Evolutionary conservation across 2,888 invertebrate species (phyloP).

Genomic region (Hydrotaea cyrtoneurina): DNA sequence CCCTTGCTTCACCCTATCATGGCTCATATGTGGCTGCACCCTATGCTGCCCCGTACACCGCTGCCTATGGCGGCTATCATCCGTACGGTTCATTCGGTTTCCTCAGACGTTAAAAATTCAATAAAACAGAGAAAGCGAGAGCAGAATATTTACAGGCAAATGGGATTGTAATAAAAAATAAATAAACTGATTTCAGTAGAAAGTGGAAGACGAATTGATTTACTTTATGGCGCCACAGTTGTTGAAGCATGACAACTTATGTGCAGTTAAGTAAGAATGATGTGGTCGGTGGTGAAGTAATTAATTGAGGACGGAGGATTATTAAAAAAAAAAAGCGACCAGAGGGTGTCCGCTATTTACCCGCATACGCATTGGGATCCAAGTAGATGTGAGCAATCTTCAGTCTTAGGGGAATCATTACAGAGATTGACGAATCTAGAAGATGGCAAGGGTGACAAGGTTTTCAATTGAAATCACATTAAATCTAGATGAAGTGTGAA

Average conservation of each 20-base stretch:
- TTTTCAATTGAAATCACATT: too few relatives aligned
- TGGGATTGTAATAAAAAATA: neutral
- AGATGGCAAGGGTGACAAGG: too few relatives aligned
- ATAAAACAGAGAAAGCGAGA: neutral
- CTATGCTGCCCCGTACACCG: slow-evolving; percentile 70
- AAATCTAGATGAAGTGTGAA: too few relatives aligned
- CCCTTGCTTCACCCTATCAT: slow-evolving; percentile 36
- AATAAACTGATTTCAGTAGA: neutral
- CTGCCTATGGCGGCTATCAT: slow-evolving; percentile 16
- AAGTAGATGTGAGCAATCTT: too few relatives aligned
- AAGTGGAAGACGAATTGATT: neutral
- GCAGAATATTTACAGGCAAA: neutral
- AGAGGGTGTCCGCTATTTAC: too few relatives aligned
- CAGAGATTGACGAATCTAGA: too few relatives aligned
- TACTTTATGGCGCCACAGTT: neutral
- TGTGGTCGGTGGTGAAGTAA: neutral
- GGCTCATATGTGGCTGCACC: slow-evolving; percentile 66
- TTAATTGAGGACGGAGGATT: neutral
- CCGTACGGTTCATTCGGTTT: slow-evolving; percentile 13
- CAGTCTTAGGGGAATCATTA: too few relatives aligned
- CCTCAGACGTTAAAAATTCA: slow-evolving; percentile 34
- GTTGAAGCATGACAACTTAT: neutral
- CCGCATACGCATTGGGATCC: too few relatives aligned
- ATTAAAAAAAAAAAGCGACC: too few relatives aligned
- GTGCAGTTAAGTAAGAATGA: neutral